phyloP scores from a whole-genome alignment of 1,140 invertebrate genomes.

The Pissodes strobi region DNA sequence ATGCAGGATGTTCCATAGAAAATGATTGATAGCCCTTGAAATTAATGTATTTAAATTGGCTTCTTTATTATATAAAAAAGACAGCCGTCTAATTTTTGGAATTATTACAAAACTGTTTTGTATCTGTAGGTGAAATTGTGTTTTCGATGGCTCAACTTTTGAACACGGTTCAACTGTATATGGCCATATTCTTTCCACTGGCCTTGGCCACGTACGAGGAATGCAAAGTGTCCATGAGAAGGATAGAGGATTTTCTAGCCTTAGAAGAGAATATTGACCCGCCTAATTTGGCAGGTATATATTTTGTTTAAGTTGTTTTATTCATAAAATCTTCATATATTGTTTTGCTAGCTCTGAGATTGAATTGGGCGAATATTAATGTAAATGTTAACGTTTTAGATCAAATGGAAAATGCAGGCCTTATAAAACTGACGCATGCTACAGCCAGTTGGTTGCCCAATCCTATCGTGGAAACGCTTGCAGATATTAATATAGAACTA shows the following conservation, averaged over 20 bases:
- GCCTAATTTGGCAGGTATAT: not conserved
- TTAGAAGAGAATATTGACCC: conserved; percentile 59
- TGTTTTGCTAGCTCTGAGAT: too few species aligned
- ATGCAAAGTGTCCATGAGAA: conserved; percentile 66
- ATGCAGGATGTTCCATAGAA: too few species aligned
- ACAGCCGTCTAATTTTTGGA: too few species aligned
- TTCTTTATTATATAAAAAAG: too few species aligned
- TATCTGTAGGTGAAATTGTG: conserved; percentile 64
- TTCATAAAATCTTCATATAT: too few species aligned
- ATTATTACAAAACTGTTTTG: too few species aligned
- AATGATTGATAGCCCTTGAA: too few species aligned
- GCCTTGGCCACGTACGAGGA: conserved; percentile 55
- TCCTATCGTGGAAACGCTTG: conserved; percentile 64
- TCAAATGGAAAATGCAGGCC: conserved; percentile 46
- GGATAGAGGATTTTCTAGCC: conserved; percentile 65
- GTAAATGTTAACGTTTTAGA: too few species aligned
- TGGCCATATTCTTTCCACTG: conserved; percentile 73
- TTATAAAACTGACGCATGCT: conserved; percentile 59
- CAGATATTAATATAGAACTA: conserved; percentile 65
- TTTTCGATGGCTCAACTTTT: conserved; percentile 77
- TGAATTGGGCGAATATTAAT: too few species aligned
- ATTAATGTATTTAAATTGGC: too few species aligned
- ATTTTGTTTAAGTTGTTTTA: too few species aligned
- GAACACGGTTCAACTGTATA: conserved; percentile 71
- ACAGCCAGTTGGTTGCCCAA: conserved; percentile 65